Evolutionary conservation across 2,797 vertebrate genomes (phyloP).

Genomic region (Choloepus didactylus): DNA sequence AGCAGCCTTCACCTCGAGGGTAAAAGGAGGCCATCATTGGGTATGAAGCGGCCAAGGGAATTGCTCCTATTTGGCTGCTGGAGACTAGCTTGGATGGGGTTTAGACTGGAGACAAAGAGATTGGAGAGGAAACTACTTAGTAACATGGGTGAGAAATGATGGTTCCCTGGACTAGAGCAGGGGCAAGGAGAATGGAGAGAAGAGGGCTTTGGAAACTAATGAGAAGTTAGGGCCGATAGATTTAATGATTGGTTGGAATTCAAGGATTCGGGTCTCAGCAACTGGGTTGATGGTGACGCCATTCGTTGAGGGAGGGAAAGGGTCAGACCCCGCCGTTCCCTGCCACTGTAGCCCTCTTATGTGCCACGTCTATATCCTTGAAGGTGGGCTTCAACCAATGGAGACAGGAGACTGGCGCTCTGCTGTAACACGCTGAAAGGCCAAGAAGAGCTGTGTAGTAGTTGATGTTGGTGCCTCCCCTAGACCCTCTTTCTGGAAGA

Average conservation of each 20-base stretch:
- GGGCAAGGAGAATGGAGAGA: not conserved
- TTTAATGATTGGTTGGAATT: not conserved
- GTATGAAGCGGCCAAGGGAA: not conserved
- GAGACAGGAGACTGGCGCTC: not conserved
- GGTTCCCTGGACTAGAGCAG: not conserved
- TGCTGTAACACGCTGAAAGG: not conserved
- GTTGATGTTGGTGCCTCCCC: not conserved
- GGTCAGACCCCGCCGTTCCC: no score
- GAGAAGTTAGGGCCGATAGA: not conserved
- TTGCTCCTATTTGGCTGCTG: not conserved
- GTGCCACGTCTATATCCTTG: not conserved
- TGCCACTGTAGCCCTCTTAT: no score
- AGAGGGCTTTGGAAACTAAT: not conserved
- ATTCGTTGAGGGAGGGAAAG: not conserved
- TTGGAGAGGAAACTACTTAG: not conserved
- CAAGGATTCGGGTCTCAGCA: not conserved
- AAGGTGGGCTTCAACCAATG: not conserved
- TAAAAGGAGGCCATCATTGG: accelerated
- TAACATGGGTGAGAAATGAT: not conserved
- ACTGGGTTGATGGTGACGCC: not conserved
- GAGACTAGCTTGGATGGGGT: not conserved
- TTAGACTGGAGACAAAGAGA: not conserved
- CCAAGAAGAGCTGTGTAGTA: no score
- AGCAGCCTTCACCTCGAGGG: not conserved
- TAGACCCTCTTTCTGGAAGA: not conserved